phyloP scores from a whole-genome alignment of 2,888 invertebrate genomes.

The Parelbella ahira region DNA sequence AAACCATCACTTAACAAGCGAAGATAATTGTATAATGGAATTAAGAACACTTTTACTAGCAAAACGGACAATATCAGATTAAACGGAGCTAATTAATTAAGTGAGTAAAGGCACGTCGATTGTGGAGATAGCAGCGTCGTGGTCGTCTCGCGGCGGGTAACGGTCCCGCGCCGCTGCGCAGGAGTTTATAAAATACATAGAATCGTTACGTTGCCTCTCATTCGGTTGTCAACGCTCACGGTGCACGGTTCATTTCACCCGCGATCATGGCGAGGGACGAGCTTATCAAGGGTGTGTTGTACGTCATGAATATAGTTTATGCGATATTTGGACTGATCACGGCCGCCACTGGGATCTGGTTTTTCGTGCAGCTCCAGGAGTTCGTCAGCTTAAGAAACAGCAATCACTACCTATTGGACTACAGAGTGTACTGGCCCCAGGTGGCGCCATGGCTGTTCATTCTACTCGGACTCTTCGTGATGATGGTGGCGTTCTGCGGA shows the following conservation, averaged over 20 bases:
- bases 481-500: constrained; percentile 67
- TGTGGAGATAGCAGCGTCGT: constrained; percentile 27
- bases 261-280: constrained; percentile 66
- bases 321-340: constrained; percentile 68
- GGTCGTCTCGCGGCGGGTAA: constrained; percentile 31
- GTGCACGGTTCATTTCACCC: constrained; percentile 46
- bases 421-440: constrained; percentile 73
- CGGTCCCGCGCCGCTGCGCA: constrained; percentile 41
- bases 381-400: constrained; percentile 66
- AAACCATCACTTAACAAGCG: too few species aligned
- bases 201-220: constrained; percentile 56
- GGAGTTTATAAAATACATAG: constrained; percentile 66
- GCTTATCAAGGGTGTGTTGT: constrained; percentile 60
- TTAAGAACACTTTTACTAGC: constrained; percentile 5
- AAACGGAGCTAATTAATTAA: too few species aligned
- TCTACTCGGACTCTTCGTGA: constrained; percentile 58
- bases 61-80: too few species aligned
- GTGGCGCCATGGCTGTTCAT: constrained; percentile 76
- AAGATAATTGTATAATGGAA: constrained; percentile 1
- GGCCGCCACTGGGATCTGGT: constrained; percentile 71
- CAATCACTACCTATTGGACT: constrained; percentile 71
- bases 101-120: constrained; percentile 10
- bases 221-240: constrained; percentile 53
- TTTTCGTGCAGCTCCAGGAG: constrained; percentile 70
- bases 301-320: constrained; percentile 66